Evolutionary conservation across 92 coral and sea anemone species (phyloP), one percentile per base, ranked within the genome.

Genomic region (Siderastrea siderea): DNA sequence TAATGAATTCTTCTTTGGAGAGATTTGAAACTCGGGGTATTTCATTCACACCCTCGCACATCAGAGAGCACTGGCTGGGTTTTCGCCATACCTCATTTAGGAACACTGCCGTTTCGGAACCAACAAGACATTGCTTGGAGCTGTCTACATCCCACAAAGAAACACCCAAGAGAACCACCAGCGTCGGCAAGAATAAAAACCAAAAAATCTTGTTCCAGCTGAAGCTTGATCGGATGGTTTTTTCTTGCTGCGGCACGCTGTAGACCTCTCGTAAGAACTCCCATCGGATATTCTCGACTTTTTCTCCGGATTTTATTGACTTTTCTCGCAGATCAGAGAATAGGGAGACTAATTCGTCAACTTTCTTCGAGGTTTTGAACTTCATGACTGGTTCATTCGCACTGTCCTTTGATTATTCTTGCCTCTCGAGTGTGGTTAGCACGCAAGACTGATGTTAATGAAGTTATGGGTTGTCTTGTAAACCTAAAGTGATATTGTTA

Each of bases 11-110:
- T 73, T 92, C 92, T 64, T 86, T 88, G 1, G 98, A 91, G 51
- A 98, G 88, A 47, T 88, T 93, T 11, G 98, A 91, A 55, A 98
- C 79, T 89, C 94, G 84, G 5, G 98, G 98, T 14, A 98, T 89
- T 67, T 92, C 96, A 4, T 65, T 60, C n/a, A 94, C 79, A 6
- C 98, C 99, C 88, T 96, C 90, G 72, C 99, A 98, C 95, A 98
- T 93, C 64, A 86, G 87, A 3, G 95, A 85, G 43, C 98, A 95
- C 75, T 95, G 85, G 46, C 93, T 95, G 26, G 94, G 92, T 72
- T 93, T 95, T 6, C 98, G 96, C 9, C 93, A 64, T 46, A 95
- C 72, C 68, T 95, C 98, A 68, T 90, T 88, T n/a, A 93, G 52
- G 51, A 91, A 61, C 47, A 93, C 86, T 62, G 82, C 86, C 15